A percentile compares a stretch with the other conserved stretches of the same genome.
Evolutionary conservation across 1,140 invertebrate genomes (phyloP).

Genomic region (Drosophila watanabei): DNA sequence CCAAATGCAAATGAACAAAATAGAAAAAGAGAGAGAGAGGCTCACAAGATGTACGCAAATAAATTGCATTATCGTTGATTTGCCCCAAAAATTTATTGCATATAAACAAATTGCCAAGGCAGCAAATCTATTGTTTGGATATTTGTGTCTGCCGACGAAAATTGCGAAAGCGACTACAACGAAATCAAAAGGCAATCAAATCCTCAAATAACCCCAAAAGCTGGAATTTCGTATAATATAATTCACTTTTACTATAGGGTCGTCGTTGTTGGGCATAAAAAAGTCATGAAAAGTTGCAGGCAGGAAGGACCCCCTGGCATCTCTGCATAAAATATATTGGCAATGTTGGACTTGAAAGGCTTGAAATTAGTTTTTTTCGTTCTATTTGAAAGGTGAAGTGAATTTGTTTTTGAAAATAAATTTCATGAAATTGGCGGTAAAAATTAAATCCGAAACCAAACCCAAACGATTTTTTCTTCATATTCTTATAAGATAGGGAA

Average conservation of each 20-base stretch:
- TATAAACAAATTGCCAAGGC: constrained; percentile 74
- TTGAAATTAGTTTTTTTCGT: constrained; percentile 15
- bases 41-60: constrained; percentile 48
- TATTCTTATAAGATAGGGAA: too few relatives aligned
- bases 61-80: constrained; percentile 82
- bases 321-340: constrained; percentile 27
- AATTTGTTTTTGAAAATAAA: too few relatives aligned
- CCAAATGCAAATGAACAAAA: constrained; percentile 45
- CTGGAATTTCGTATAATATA: constrained; percentile 52
- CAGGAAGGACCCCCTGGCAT: constrained; percentile 24
- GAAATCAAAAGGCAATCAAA: constrained; percentile 72
- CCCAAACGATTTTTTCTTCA: too few relatives aligned
- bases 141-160: constrained; percentile 25
- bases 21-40: constrained; percentile 9
- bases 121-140: constrained; percentile 70
- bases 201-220: constrained; percentile 41
- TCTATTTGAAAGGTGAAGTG: too few relatives aligned
- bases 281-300: constrained; percentile 31
- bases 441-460: too few relatives aligned
- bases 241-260: constrained; percentile 49
- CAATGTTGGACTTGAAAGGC: constrained; percentile 3
- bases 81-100: constrained; percentile 73
- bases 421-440: too few relatives aligned
- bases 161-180: constrained; percentile 41
- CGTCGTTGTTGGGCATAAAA: constrained; percentile 33